Conservation (phyloP, 2,888 invertebrate species). For the Lycaena phlaeas region DNA sequence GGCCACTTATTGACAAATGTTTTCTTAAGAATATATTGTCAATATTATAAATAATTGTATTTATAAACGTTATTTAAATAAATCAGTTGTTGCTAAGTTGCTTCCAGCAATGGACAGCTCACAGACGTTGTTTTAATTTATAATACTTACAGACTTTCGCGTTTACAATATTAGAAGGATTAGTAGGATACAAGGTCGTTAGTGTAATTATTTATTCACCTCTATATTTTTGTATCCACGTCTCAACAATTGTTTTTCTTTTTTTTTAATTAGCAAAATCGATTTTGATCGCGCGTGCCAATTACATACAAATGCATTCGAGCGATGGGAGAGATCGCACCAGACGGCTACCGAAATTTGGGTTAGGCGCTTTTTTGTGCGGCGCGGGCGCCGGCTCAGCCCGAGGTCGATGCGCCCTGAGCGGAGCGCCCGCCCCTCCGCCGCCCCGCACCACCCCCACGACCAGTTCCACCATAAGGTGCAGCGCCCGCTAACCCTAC, state of each 20-base stretch:
- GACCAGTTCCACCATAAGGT: conserved; percentile 67
- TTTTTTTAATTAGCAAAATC: conserved; percentile 26
- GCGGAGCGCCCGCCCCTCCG: conserved; percentile 25
- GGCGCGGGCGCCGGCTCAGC: conserved; percentile 46
- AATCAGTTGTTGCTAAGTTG: too few species aligned
- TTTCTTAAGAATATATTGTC: too few species aligned
- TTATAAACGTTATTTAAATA: too few species aligned
- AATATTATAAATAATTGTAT: too few species aligned
- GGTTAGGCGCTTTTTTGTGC: conserved; percentile 59
- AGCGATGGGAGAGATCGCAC: conserved; percentile 45
- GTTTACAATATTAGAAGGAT: too few species aligned
- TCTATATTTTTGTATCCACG: neutral
- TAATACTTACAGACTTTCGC: too few species aligned
- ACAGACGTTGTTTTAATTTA: too few species aligned
- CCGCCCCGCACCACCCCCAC: conserved; percentile 32
- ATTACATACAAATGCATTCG: conserved; percentile 38
- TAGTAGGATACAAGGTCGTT: too few species aligned
- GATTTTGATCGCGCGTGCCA: conserved; percentile 40
- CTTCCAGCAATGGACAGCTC: too few species aligned
- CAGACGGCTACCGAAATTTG: conserved; percentile 67
- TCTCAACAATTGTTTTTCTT: conserved; percentile 12
- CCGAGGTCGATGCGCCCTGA: conserved; percentile 59
- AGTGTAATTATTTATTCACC: neutral
- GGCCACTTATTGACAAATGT: too few species aligned
- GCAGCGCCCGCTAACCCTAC: conserved; percentile 62